Conservation (phyloP, 2,113 vertebrate genomes). For the Rhombomys opimus region DNA sequence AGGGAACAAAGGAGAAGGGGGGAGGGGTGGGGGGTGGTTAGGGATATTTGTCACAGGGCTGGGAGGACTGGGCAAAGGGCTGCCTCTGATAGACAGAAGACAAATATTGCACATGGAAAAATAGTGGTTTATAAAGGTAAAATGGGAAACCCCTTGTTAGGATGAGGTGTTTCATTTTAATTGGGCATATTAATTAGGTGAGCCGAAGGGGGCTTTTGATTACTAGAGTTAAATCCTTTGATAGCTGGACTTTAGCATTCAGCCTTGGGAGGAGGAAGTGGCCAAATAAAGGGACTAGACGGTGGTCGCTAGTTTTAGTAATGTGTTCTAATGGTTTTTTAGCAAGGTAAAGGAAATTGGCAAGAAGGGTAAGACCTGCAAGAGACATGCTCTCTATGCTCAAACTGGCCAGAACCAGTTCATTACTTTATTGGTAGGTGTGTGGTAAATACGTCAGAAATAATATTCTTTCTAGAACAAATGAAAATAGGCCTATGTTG, state of each 20-base stretch:
- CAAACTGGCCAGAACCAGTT: not conserved
- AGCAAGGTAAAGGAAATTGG: not conserved
- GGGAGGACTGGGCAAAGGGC: not conserved
- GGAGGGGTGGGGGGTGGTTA: not conserved
- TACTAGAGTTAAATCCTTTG: not conserved
- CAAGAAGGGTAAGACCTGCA: no score
- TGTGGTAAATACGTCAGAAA: not conserved
- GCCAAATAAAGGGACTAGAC: not conserved
- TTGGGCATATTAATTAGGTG: not conserved
- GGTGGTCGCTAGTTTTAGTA: not conserved
- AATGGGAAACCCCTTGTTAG: not conserved
- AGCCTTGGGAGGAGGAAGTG: not conserved
- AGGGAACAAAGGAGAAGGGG: not conserved
- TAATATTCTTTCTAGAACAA: conserved; percentile 1
- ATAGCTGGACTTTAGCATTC: not conserved
- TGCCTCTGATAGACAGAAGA: not conserved
- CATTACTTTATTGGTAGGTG: not conserved
- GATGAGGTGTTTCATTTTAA: not conserved
- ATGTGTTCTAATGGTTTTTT: not conserved
- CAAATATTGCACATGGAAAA: not conserved
- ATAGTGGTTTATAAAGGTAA: not conserved
- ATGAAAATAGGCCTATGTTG: not conserved
- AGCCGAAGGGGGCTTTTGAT: not conserved
- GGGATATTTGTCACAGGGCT: not conserved
- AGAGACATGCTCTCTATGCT: not conserved